Evolutionary conservation across 2,797 vertebrate genomes (phyloP).

Genomic region (Sebastes nivosus): DNA sequence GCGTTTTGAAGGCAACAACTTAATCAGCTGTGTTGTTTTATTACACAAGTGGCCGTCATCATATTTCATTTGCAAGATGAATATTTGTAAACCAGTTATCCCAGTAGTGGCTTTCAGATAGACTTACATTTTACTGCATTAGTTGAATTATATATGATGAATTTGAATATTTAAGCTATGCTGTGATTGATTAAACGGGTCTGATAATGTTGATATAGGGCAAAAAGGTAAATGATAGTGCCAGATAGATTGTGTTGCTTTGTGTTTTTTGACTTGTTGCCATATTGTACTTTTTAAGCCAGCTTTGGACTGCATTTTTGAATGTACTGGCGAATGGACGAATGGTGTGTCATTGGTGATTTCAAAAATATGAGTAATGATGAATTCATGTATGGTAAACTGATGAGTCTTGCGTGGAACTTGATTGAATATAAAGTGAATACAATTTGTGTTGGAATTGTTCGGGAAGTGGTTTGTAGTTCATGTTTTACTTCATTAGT

Average conservation of each 20-base stretch:
- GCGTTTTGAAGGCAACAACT: background rate
- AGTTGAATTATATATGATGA: background rate
- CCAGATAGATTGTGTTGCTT: background rate
- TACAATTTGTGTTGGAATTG: background rate
- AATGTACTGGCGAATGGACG: background rate
- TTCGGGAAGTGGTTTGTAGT: background rate
- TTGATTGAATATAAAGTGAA: background rate
- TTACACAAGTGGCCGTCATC: background rate
- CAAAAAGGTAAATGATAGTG: background rate
- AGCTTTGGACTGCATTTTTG: background rate
- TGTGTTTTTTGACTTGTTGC: background rate
- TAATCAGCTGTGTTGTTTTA: background rate
- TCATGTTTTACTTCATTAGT: background rate
- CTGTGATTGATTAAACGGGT: background rate
- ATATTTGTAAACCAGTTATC: background rate
- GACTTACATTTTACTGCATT: background rate
- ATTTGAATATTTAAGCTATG: background rate
- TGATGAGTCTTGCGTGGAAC: background rate
- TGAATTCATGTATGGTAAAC: background rate
- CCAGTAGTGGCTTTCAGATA: background rate
- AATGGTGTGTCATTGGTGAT: background rate
- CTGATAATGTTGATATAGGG: background rate
- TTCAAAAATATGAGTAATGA: background rate
- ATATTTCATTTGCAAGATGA: background rate
- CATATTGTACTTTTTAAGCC: background rate